Percentiles rank a stretch among this genome's conserved stretches.
Evolutionary conservation across 2,888 invertebrate species (phyloP).

Genomic region (Azorinus chamasolen): DNA sequence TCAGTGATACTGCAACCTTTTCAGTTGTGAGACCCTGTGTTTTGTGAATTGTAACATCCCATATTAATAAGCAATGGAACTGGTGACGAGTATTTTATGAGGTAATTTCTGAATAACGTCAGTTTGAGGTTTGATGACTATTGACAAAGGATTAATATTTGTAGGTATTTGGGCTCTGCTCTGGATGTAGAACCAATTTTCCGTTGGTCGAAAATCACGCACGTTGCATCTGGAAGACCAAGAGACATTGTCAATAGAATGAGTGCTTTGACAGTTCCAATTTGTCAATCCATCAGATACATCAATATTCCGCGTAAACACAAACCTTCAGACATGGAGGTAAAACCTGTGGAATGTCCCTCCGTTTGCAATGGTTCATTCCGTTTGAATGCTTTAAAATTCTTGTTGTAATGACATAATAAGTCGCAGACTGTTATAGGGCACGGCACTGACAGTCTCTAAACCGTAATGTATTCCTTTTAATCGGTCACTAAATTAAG

Average conservation of each 20-base stretch:
- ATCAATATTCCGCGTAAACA: conserved; percentile 53
- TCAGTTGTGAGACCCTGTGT: too few relatives aligned
- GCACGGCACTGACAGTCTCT: too few relatives aligned
- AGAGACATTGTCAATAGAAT: conserved; percentile 6
- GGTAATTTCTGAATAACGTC: too few relatives aligned
- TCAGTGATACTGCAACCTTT: too few relatives aligned
- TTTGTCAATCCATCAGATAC: conserved; percentile 43
- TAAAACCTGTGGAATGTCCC: conserved; percentile 14
- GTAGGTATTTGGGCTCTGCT: too few relatives aligned
- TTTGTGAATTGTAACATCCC: conserved; percentile 42
- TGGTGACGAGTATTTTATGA: conserved; percentile 13
- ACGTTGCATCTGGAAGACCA: too few relatives aligned
- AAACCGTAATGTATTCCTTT: too few relatives aligned
- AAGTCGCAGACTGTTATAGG: too few relatives aligned
- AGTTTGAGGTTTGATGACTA: too few relatives aligned
- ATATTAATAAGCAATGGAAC: not conserved
- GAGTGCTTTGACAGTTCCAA: conserved; percentile 19
- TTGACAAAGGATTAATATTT: too few relatives aligned
- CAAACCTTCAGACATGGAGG: too few relatives aligned
- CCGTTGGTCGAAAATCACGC: not conserved
- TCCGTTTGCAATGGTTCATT: conserved; percentile 24
- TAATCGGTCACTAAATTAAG: too few relatives aligned
- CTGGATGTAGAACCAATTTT: conserved; percentile 1
- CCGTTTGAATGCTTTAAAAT: conserved; percentile 1
- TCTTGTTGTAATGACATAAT: conserved; percentile 2